Base-by-base conservation (phyloP, 2,797 vertebrate genomes). In the Podarcis siculus region DNA sequence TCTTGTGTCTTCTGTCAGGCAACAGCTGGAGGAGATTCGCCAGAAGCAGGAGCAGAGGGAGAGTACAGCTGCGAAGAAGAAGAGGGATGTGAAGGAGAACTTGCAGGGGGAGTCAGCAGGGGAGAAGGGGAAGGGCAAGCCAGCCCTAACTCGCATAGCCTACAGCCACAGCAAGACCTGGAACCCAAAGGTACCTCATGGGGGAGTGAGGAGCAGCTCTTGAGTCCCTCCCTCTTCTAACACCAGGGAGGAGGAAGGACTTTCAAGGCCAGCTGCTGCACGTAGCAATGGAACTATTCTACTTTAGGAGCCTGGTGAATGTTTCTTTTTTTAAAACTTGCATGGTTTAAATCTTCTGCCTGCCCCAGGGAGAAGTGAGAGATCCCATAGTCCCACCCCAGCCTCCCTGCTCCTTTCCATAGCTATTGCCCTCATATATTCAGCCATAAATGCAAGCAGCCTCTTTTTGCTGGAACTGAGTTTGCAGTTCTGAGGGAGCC, bases 21-120 rank as follows among this genome's bases (percentile, higher is more conserved):
- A 97, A 77, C 97, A 97, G 25, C 93, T 96, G 87, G 96, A 97
- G 89, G 96, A 96, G 91, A 96, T 97, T 66, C 95, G 96, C 23
- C 89, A 96, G 15, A 97, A 95, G 90, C 96, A 96, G 23, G 94
- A 97, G 78, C 96, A 95, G 83, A 87, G 90, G 39, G 94, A 96
- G 71, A 90, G 66, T 82, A 2, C 76, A 6, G 89, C 45, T 32
- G 86, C 49, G 35, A 97, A 89, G 86, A 96, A 94, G 86, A 95
- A 89, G 55, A 94, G 39, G 23, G 92, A 95, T 0, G 92, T 1
- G 81, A 96, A 95, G 79, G 95, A 95, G 4, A 86, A 89, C 61
- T 90, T 92, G 87, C 95, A 91, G 19, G 95, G 96, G 15, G 96
- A 97, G 76, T 95, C 96, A 1, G 94, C 94, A 1, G 93, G 93